Base-by-base conservation (phyloP, 2,797 vertebrate species). In the Sebastes hopkinsi region DNA sequence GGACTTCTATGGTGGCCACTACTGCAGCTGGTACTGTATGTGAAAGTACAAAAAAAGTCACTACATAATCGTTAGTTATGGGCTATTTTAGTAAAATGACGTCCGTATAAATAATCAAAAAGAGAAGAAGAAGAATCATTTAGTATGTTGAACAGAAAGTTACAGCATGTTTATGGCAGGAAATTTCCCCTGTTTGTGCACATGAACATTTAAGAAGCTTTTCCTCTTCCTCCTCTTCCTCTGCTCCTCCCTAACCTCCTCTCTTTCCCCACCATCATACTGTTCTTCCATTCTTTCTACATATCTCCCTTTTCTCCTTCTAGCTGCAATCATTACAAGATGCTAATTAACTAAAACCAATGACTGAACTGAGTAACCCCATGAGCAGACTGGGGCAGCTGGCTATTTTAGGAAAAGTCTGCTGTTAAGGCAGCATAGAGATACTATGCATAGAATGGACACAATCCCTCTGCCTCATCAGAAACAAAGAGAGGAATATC, bases 281-380 rank as follows among this genome's bases (percentile, higher is more conserved):
- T n/a, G n/a, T 36, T 67, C 42, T 66, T 20, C 22, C 22, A 32
- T 79, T 71, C 59, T 60, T 69, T 68, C 64, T 77, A 61, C 58
- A 75, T 52, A 61, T 60, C 22, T 18, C 11, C 16, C 23, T 64
- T 66, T 85, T 79, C 64, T 77, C 46, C 72, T 66, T 72, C 58
- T 56, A 82, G 80, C 79, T 89, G 86, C 90, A 91, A 92, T 91
- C 92, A 89, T 92, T 90, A 89, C 86, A 85, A 92, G 84, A 89
- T 88, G 90, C 85, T 86, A 93, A 93, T 93, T 92, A 91, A 90
- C 89, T 91, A 91, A 87, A 83, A 83, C 82, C 83, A 74, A 54
- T 86, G 83, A 90, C 72, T 95, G 93, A 93, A 94, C 90, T 58
- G 86, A 93, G 88, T 94, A 90, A 92, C 92, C 93, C 87, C 74